Evolutionary conservation across 2,888 invertebrate species (phyloP), one percentile per base, ranked within the genome.

Genomic region (Rhogogaster chlorosoma): DNA sequence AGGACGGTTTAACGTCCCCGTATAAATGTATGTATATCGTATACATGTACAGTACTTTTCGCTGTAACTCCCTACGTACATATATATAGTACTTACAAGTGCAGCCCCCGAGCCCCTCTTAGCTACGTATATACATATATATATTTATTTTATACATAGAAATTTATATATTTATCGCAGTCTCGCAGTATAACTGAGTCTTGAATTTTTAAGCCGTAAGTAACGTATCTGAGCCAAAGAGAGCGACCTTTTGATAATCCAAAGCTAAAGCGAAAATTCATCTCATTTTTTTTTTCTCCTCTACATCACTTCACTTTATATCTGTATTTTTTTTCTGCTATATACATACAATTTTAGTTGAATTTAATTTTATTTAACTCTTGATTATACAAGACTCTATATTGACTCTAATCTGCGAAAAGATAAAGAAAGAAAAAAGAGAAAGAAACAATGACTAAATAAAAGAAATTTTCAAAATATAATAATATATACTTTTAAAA

Each of bases 131-230:
- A 53, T 53, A 53, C 4, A 53, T 53, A 45, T 18, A 18, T 49
- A 18, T 49, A 49, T 42, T 10, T 42, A 42, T 42, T 42, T 10
- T 67, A 32, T 32, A 32, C 6, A 67, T 5, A 32, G 2, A 67
- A 26, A 32, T 42, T 22, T 42, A 38, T 42, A 73, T 42, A 73
- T 73, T 73, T 73, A 73, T 73, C 73, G 42, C 73, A 73, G 42
- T 73, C 73, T 10, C 26, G 42, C 42, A 42, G 42, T 73, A 15
- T 45, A 73, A 73, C 73, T 42, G 73, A 42, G 42, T 73, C 22
- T 73, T 73, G 42, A 73, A 73, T 73, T 73, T 42, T 73, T 73
- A 38, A 73, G 12, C 73, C 73, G 22, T 22, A 67, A 29, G 29
- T 67, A 67, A 67, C 53, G 32, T 67, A 67, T 67, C 67, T 32